phyloP scores from a whole-genome alignment of 2,888 invertebrate species.

The Drosophila seclusa region DNA sequence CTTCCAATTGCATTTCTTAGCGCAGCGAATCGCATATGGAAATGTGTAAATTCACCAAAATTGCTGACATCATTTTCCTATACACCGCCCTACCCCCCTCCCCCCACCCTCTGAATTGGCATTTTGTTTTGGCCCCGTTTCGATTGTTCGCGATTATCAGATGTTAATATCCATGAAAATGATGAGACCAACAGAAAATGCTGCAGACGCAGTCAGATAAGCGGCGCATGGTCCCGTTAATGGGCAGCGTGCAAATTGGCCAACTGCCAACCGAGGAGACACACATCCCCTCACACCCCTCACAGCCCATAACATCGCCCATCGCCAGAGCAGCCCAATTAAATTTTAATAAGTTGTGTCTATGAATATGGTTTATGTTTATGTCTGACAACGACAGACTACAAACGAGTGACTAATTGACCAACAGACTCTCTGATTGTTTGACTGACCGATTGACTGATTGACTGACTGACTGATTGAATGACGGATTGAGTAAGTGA shows the following conservation, averaged over 20 bases:
- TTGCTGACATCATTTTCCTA: constrained; percentile 51
- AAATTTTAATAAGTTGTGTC: constrained; percentile 48
- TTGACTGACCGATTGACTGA: constrained; percentile 6
- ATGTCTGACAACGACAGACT: constrained; percentile 29
- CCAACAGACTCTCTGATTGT: constrained; percentile 12
- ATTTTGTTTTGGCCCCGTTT: constrained; percentile 47
- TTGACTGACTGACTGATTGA: constrained; percentile 11
- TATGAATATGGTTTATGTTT: constrained; percentile 50
- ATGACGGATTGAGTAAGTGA: constrained; percentile 9
- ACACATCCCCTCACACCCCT: not conserved
- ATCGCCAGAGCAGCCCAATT: not conserved
- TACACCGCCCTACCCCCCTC: not conserved
- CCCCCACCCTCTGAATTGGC: constrained; percentile 18
- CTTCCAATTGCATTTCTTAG: constrained; percentile 43
- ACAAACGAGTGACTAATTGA: constrained; percentile 46
- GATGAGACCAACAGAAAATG: constrained; percentile 64
- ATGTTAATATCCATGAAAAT: constrained; percentile 79
- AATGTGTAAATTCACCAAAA: constrained; percentile 55
- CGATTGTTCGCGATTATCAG: constrained; percentile 80
- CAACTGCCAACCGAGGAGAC: constrained; percentile 45
- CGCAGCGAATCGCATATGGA: constrained; percentile 64
- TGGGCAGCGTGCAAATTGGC: constrained; percentile 79
- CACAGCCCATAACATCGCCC: not conserved
- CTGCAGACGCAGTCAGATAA: constrained; percentile 44
- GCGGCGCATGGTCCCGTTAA: constrained; percentile 67